Evolutionary conservation across 2,888 invertebrate species (phyloP), one percentile per base, ranked within the genome.

Genomic region (Tetragonula carbonaria): DNA sequence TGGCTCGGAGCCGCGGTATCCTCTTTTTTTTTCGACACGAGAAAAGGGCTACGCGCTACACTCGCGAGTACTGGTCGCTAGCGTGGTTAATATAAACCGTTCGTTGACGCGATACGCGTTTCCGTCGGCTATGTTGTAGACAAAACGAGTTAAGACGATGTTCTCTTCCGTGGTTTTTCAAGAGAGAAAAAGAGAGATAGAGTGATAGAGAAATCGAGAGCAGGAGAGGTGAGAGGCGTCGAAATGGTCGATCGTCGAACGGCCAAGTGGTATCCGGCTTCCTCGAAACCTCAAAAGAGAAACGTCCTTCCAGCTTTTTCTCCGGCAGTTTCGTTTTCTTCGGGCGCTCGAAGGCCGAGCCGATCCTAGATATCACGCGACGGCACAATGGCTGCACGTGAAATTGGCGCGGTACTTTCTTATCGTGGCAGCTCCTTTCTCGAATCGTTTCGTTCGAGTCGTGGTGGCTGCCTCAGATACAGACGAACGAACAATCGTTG

Each of bases 21-120:
- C 82, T 78, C 77, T 67, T 80, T 74, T 62, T 23, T 33, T 72
- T 57, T 33, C 6, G 38, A 67, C 68, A 84, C 79, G 75, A 85
- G 74, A 71, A 87, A 82, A 84, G 79, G 83, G 80, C 78, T 78
- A 82, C 82, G 75, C 81, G 87, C 84, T 86, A 89, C 83, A 84
- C 81, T 90, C 79, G 82, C 85, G 71, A 74, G 53, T 67, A 83
- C 75, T 84, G 86, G 80, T 78, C 53, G 74, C 73, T 73, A 67
- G 57, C 72, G 6, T 65, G 68, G 33, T 45, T 45, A 8, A 8
- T 8, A 8, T 50, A 28, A 28, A 59, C 66, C 68, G 72, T 65
- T 78, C 71, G 28, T 68, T 62, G 82, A 80, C 82, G 23, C 28
- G 62, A 28, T 23, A 82, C 82, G 80, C 76, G 72, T 86, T 82